phyloP scores from a whole-genome alignment of 1,140 invertebrate genomes.

The Ceratoteleas bidentatus region DNA sequence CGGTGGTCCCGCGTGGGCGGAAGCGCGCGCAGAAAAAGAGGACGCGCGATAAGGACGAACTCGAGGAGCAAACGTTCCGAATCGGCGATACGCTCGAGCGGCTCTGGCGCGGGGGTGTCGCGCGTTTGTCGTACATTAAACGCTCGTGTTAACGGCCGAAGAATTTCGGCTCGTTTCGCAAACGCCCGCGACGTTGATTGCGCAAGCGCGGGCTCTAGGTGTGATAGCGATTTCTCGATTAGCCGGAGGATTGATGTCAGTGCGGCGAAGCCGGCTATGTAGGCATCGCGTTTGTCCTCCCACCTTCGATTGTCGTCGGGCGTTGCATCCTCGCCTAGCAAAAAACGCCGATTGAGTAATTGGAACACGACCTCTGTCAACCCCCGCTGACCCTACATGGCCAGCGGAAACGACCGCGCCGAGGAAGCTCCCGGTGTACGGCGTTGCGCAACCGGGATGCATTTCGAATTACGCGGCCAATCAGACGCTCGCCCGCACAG shows the following conservation, averaged over 20 bases:
- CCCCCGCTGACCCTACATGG: slow-evolving; percentile 76
- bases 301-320: slow-evolving; percentile 75
- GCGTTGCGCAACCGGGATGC: slow-evolving; percentile 70
- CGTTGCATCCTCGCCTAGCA: slow-evolving; percentile 72
- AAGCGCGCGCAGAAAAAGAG: no score
- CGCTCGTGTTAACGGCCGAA: slow-evolving; percentile 23
- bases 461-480: slow-evolving; percentile 65
- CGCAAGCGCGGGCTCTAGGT: slow-evolving; percentile 23
- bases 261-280: slow-evolving; percentile 60
- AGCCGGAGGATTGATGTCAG: slow-evolving; percentile 36
- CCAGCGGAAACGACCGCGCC: slow-evolving; percentile 72
- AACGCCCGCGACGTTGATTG: slow-evolving; percentile 43
- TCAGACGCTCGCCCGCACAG: slow-evolving; percentile 53
- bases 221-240: slow-evolving; percentile 50
- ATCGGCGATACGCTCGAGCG: slow-evolving; percentile 44
- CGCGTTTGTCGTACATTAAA: slow-evolving; percentile 38
- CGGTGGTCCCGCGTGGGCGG: no score
- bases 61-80: slow-evolving; percentile 16
- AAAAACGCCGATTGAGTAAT: slow-evolving; percentile 76
- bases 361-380: slow-evolving; percentile 78
- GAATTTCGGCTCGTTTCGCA: slow-evolving; percentile 39
- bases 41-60: slow-evolving; percentile 41
- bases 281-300: slow-evolving; percentile 78
- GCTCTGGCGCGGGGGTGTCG: slow-evolving; percentile 51
- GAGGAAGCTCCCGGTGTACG: slow-evolving; percentile 68